These are phyloP conservation scores for Caretta caretta DNA, from an alignment of 2,113 vertebrate species.

Conservation along the genomic window DNA sequence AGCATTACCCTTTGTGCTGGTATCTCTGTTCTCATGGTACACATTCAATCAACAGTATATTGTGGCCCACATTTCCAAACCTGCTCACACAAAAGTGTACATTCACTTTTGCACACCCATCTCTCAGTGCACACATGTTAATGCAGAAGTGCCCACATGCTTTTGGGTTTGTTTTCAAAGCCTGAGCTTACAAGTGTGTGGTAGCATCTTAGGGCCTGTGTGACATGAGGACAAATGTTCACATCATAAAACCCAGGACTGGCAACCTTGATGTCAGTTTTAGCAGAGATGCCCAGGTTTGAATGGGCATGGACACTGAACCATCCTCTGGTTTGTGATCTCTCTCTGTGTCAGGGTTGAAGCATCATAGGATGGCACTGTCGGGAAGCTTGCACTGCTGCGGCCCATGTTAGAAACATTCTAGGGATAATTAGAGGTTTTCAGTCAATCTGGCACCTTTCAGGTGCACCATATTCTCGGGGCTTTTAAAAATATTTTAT, in stretches of 20 bases:
- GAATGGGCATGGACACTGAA: background rate
- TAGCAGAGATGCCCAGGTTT: background rate
- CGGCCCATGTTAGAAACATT: background rate
- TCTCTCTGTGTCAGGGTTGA: background rate
- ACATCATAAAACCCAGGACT: background rate
- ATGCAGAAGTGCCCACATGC: background rate
- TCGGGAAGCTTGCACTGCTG: background rate
- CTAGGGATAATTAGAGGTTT: background rate
- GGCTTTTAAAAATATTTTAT: background rate
- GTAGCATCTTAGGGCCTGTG: background rate
- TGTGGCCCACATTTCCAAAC: background rate
- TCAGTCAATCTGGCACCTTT: background rate
- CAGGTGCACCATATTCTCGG: background rate
- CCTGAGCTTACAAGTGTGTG: background rate
- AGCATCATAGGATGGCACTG: background rate
- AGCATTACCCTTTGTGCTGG: background rate
- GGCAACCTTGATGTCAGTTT: background rate
- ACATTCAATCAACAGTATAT: background rate
- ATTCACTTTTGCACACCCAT: background rate
- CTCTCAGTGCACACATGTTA: background rate
- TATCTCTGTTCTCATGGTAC: background rate
- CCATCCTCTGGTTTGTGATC: background rate
- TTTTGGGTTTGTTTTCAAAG: background rate
- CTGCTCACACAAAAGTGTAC: fast-evolving
- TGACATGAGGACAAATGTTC: background rate